phyloP scores from a whole-genome alignment of 2,113 vertebrate genomes.

The Chauna torquata region DNA sequence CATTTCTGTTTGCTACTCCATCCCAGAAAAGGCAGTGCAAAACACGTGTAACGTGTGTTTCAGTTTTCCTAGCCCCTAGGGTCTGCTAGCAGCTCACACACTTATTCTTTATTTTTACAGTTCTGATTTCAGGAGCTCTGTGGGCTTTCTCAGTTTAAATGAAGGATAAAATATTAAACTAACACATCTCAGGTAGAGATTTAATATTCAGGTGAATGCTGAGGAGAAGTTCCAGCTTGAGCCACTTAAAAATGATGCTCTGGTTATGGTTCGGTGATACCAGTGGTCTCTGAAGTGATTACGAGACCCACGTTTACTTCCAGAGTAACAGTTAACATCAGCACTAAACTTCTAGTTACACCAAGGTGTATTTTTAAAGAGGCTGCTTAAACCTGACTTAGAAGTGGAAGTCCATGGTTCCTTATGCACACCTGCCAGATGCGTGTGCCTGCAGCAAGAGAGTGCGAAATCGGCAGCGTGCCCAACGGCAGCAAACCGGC shows the following conservation, averaged over 20 bases:
- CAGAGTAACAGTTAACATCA: background rate
- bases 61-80: background rate
- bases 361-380: background rate
- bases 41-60: background rate
- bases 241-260: background rate
- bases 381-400: background rate
- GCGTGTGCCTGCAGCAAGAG: background rate
- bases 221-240: background rate
- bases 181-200: background rate
- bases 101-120: background rate
- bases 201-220: background rate
- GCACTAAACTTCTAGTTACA: background rate
- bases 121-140: background rate
- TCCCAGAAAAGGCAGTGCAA: background rate
- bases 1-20: background rate
- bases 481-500: background rate
- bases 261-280: background rate
- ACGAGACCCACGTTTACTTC: background rate
- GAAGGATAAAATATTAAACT: background rate
- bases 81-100: background rate
- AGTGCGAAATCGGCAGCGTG: background rate
- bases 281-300: background rate
- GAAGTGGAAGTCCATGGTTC: background rate
- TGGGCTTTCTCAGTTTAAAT: background rate
- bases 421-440: fast-evolving